These are phyloP conservation scores for Delphinapterus leucas DNA, from an alignment of 2,113 vertebrate genomes.

Conservation along the genomic window DNA sequence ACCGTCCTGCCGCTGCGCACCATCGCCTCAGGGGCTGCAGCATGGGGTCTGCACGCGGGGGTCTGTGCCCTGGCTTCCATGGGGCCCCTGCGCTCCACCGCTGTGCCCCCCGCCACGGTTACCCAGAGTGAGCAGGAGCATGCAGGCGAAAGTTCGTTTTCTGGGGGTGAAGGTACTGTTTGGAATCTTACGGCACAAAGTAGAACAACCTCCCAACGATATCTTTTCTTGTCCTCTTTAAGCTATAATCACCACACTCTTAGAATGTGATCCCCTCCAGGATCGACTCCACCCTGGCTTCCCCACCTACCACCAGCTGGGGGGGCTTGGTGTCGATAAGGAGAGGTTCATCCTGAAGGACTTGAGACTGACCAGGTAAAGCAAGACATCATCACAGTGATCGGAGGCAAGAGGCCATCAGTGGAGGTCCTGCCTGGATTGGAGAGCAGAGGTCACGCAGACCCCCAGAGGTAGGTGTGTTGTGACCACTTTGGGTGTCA, in stretches of 20 bases:
- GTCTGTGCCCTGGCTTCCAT: neutral
- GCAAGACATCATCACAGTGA: neutral
- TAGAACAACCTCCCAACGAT: neutral
- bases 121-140: neutral
- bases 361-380: neutral
- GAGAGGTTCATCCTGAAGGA: neutral
- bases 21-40: neutral
- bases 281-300: neutral
- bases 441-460: neutral
- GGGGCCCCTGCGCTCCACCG: neutral
- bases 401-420: neutral
- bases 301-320: neutral
- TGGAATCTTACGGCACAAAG: neutral
- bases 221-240: neutral
- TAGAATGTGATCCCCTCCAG: neutral
- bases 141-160: neutral
- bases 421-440: no score
- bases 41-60: rapidly evolving
- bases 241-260: neutral
- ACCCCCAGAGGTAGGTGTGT: neutral
- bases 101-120: neutral
- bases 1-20: no score
- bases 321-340: no score
- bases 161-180: neutral
- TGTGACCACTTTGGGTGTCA: neutral